Percentiles rank a stretch among this genome's conserved stretches.
Evolutionary conservation across 2,113 vertebrate genomes (phyloP).

Genomic region (Petaurus breviceps): DNA sequence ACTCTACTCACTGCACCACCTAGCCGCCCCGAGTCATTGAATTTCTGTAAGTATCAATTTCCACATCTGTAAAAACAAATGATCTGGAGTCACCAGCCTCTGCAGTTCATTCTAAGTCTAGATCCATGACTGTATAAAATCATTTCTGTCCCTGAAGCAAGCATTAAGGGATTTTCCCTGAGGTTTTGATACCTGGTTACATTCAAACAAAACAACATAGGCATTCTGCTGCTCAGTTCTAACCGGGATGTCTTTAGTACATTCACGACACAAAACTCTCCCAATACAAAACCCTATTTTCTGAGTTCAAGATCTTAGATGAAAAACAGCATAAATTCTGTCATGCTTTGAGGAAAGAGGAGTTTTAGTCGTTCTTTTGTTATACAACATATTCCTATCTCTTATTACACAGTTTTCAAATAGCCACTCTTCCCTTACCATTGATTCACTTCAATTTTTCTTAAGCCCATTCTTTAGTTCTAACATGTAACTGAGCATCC

Average conservation of each 20-base stretch:
- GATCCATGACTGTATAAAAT: neutral
- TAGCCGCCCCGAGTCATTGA: neutral
- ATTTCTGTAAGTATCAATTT: neutral
- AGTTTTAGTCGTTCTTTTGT: neutral
- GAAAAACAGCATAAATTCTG: neutral
- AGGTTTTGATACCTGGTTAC: neutral
- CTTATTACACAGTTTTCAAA: neutral
- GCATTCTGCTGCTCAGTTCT: neutral
- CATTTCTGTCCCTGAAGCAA: neutral
- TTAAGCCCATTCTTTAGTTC: neutral
- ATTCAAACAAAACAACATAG: neutral
- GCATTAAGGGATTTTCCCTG: neutral
- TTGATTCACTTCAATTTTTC: neutral
- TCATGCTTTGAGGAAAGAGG: neutral
- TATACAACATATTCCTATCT: neutral
- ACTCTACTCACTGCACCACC: too few relatives aligned
- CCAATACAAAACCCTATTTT: neutral
- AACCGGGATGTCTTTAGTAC: neutral
- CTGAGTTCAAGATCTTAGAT: neutral
- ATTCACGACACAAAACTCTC: neutral
- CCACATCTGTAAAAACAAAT: neutral
- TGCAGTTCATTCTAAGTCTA: neutral
- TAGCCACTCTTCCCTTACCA: neutral
- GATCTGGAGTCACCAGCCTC: neutral
- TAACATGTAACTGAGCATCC: neutral